Evolutionary conservation across 2,888 invertebrate genomes (phyloP).

Genomic region (Thecocarcelia acutangulata): DNA sequence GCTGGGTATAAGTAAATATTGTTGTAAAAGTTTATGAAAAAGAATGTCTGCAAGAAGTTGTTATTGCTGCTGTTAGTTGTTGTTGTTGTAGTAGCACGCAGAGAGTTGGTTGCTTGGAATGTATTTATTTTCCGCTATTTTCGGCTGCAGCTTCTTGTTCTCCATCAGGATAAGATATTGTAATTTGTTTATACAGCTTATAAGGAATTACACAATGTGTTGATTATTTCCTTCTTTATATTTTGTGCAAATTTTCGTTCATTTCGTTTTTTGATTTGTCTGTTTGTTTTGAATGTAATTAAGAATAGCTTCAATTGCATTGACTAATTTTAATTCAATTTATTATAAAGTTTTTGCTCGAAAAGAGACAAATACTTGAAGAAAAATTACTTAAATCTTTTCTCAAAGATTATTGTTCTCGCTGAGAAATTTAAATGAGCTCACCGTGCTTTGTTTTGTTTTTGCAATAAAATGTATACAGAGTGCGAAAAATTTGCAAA

Average conservation of each 20-base stretch:
- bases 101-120: conserved; percentile 25
- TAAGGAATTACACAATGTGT: conserved; percentile 44
- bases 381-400: no score
- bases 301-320: conserved; percentile 61
- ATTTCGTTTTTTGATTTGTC: conserved; percentile 16
- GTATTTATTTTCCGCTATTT: conserved; percentile 13
- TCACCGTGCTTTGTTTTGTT: no score
- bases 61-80: not conserved
- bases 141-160: conserved; percentile 14
- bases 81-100: conserved; percentile 30
- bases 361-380: not conserved
- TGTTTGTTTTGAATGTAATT: conserved; percentile 61
- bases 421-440: no score
- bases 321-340: conserved; percentile 60
- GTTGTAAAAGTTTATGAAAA: not conserved
- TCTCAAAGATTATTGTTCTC: not conserved
- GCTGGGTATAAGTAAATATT: no score
- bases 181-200: conserved; percentile 62
- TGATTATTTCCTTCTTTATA: conserved; percentile 51
- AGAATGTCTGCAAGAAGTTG: conserved; percentile 4
- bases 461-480: no score
- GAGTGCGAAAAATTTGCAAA: no score
- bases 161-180: conserved; percentile 56
- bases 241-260: not conserved
- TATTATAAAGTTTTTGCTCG: conserved; percentile 6